These are phyloP conservation scores for Noturus placidus DNA, from an alignment of 2,113 vertebrate species.

Conservation along the genomic window DNA sequence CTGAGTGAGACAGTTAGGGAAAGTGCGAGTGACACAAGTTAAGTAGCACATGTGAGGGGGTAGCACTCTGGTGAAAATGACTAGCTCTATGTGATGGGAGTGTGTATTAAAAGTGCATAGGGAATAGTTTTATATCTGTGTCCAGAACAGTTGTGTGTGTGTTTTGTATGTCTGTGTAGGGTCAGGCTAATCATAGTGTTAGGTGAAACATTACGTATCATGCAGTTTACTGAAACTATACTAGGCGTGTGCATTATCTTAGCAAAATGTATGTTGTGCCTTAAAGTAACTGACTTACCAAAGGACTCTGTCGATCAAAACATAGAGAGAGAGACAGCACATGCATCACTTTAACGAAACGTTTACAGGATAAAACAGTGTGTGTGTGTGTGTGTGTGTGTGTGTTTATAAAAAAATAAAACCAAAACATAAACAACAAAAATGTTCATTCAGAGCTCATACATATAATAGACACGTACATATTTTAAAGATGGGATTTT, in stretches of 20 bases:
- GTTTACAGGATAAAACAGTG: constrained; percentile 60
- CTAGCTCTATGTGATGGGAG: constrained; percentile 75
- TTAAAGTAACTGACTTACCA: constrained; percentile 99
- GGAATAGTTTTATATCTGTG: constrained; percentile 63
- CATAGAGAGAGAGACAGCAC: constrained; percentile 99
- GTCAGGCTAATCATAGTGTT: constrained; percentile 65
- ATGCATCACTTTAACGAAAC: constrained; percentile 98
- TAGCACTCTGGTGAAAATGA: constrained; percentile 73
- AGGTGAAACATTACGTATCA: constrained; percentile 92
- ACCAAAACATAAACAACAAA: background rate
- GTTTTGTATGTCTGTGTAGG: constrained; percentile 66
- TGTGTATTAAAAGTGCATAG: constrained; percentile 52
- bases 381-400: constrained; percentile 31
- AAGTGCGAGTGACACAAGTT: constrained; percentile 60
- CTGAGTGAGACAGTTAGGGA: constrained; percentile 56
- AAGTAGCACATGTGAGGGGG: constrained; percentile 70
- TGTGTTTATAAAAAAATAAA: background rate
- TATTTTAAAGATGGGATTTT: background rate
- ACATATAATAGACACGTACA: background rate
- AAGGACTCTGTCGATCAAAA: constrained; percentile 99
- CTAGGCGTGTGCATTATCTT: constrained; percentile 53
- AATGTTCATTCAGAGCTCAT: background rate
- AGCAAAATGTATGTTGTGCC: constrained; percentile 78
- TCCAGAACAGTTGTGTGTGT: constrained; percentile 67
- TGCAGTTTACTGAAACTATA: constrained; percentile 87